Base-by-base conservation (phyloP, 2,888 invertebrate genomes). In the Oscheius myriophilus region DNA sequence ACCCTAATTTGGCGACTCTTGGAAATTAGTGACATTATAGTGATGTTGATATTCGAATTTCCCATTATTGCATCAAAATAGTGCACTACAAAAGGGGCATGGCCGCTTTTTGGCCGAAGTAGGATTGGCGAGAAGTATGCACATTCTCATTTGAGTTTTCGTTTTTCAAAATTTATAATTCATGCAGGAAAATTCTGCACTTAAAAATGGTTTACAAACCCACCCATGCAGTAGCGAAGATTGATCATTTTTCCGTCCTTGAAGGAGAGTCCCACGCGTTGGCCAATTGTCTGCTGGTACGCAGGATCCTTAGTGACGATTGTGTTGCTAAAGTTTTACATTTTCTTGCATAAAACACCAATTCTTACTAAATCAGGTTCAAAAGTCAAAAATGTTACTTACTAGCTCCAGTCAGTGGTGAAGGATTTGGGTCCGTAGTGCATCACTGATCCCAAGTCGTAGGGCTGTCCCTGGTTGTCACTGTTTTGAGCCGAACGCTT, bases 161-260 rank as follows among this genome's bases (percentile, higher is more conserved):
- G 45, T 43, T 43, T 14, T n/a, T n/a, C 45, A 43, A 14, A 43
- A 43, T 43, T 12, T 43, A n/a, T n/a, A n/a, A n/a, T n/a, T n/a
- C n/a, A n/a, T n/a, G n/a, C n/a, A n/a, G n/a, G n/a, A n/a, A n/a
- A n/a, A n/a, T n/a, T n/a, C 42, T 11, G 11, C 9, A 45, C 12
- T 11, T 14, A 46, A 1, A 42, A 46, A 42, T 18, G 42, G 1
- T 11, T n/a, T 7, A 16, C 16, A 41, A 61, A 54, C 65, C 58
- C 51, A 84, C 83, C 62, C 18, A 66, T 63, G 66, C 85, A 85
- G 58, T 85, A 85, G 61, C 84, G 75, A 9, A 75, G 66, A 62
- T 85, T 85, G 71, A 86, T 83, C 82, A 84, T 84, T 49, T 82
- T 81, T 18, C 82, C 85, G 69, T 85, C 85, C 66, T 84, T 85